Percentiles rank a stretch among this genome's conserved stretches.
phyloP scores from a whole-genome alignment of 2,797 vertebrate genomes.

The Antrozous pallidus region DNA sequence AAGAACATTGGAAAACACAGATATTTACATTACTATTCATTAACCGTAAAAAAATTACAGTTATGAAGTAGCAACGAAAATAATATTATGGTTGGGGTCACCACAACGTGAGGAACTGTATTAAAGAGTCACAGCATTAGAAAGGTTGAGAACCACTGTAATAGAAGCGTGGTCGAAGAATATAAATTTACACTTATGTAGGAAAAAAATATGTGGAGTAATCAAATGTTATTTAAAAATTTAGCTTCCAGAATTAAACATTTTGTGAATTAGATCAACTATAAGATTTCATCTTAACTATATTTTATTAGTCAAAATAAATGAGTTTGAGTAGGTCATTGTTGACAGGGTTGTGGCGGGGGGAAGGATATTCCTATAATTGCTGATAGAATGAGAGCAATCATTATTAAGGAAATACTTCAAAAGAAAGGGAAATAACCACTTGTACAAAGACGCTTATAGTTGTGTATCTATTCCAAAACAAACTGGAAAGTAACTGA shows the following conservation, averaged over 20 bases:
- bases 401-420: not conserved
- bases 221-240: not conserved
- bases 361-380: not conserved
- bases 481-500: not conserved
- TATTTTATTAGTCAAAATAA: conserved; percentile 26
- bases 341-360: not conserved
- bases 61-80: no score
- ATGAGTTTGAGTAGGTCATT: not conserved
- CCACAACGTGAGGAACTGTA: no score
- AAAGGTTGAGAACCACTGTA: no score
- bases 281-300: not conserved
- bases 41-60: no score
- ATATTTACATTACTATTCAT: no score
- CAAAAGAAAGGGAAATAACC: not conserved
- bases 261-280: conserved; percentile 33
- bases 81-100: no score
- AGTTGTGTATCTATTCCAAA: not conserved
- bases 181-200: not conserved
- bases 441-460: not conserved
- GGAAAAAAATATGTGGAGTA: not conserved
- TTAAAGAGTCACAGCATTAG: no score
- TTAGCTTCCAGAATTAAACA: not conserved
- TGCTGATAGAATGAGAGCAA: not conserved
- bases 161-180: not conserved
- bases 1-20: no score